Evolutionary conservation across 2,113 vertebrate species (phyloP).

Genomic region (Oceanites oceanicus): DNA sequence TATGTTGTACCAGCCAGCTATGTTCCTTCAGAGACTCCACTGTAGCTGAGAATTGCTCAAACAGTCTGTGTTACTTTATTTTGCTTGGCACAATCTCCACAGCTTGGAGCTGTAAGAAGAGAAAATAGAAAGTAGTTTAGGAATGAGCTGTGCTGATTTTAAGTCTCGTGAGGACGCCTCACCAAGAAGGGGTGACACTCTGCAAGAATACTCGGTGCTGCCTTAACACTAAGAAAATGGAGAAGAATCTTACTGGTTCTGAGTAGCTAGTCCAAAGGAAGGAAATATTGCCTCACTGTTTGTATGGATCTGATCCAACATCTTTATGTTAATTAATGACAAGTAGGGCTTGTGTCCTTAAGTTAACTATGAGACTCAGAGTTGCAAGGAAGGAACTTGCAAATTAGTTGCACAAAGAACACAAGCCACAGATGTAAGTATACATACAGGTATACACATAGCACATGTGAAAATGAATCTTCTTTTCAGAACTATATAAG

Average conservation of each 20-base stretch:
- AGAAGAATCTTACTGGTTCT: neutral
- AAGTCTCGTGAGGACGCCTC: conserved; percentile 17
- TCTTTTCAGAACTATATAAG: neutral
- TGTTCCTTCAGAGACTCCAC: conserved; percentile 38
- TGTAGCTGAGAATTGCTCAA: conserved; percentile 38
- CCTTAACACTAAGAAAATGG: neutral
- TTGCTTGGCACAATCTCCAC: conserved; percentile 41
- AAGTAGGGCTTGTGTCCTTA: neutral
- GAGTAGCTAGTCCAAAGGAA: neutral
- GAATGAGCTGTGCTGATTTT: conserved; percentile 42
- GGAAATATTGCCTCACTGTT: neutral
- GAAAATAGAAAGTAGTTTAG: conserved; percentile 44
- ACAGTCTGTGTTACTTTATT: conserved; percentile 52
- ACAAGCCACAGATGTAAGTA: neutral
- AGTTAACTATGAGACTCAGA: neutral
- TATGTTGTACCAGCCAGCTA: conserved; percentile 32
- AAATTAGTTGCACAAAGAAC: neutral
- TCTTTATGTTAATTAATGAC: neutral
- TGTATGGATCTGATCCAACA: neutral
- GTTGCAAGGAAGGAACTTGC: neutral
- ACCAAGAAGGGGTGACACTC: neutral
- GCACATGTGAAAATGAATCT: neutral
- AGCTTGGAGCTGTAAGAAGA: conserved; percentile 16
- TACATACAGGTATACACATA: neutral
- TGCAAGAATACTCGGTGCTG: neutral